These are phyloP conservation scores for Cavia porcellus DNA, from an alignment of 2,113 vertebrate species.

Conservation along the genomic window DNA sequence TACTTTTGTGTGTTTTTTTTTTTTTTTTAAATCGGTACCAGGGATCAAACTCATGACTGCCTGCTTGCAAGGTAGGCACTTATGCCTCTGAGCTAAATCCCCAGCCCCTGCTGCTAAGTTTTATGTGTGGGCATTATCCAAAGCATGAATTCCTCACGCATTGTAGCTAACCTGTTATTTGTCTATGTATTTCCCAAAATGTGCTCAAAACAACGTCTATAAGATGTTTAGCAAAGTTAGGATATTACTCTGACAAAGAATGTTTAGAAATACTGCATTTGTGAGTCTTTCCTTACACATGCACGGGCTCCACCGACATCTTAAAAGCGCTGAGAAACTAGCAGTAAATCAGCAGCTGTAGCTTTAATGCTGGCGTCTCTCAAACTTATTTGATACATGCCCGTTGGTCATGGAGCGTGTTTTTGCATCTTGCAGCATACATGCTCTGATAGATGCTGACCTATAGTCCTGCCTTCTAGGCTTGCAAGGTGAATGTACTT, in stretches of 20 bases:
- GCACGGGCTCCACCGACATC: neutral
- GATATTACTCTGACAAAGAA: neutral
- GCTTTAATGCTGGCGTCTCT: neutral
- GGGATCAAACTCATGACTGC: too few species aligned
- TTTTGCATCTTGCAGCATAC: neutral
- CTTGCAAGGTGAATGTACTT: neutral
- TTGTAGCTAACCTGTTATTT: slow-evolving; percentile 60
- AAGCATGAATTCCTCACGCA: slow-evolving; percentile 20
- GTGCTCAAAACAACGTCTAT: neutral
- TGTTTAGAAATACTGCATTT: neutral
- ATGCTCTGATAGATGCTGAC: neutral
- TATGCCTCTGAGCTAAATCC: too few species aligned
- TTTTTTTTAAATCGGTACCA: too few species aligned
- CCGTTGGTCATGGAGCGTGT: neutral
- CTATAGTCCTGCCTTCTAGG: neutral
- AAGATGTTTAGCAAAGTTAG: neutral
- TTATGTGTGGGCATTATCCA: neutral
- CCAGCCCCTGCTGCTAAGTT: neutral
- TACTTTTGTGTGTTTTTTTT: too few species aligned
- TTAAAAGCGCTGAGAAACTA: neutral
- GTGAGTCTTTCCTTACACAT: neutral
- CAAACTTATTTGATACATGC: neutral
- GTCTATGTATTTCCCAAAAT: neutral
- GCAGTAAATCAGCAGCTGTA: neutral
- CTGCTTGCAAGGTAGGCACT: too few species aligned